Evolutionary conservation across 1,140 invertebrate species (phyloP), one percentile per base, ranked within the genome.

Genomic region (Oppia nitens): DNA sequence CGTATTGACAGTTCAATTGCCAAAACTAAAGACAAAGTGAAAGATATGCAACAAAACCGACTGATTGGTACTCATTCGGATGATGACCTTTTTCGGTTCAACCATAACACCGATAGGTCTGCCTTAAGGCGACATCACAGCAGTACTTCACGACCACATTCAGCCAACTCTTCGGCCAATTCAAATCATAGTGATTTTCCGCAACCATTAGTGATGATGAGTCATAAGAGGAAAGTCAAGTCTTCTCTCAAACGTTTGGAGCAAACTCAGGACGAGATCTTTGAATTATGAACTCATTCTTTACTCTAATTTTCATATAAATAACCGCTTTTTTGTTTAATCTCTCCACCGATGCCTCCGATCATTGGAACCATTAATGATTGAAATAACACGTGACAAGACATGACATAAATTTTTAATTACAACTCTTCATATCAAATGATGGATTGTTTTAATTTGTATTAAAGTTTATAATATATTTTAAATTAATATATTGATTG

Each of bases 1-100:
- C 83, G 86, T 76, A 83, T 91, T 67, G 87, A 91, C 75, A 82
- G 79, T 62, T 83, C 84, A 23, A 85, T 91, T 68, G 87, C 85
- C 40, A 81, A 75, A 69, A 85, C 83, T 21, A 85, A 85, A 68
- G 83, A 80, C 71, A 83, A 87, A 68, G 84, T 89, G n/a, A 81
- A 85, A 66, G 80, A 83, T 67, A 79, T 81, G 47, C 62, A 66
- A 40, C 53, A 56, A 45, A 60, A 55, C 50, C 64, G 47, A 27
- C 57, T 60, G 63, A 66, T 57, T 62, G 60, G 61, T 21, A 60
- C n/a, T 29, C 57, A 60, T 50, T 66, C 60, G 3, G 64, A 64
- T 23, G 59, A 66, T 54, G 64, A 66, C 49, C 50, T 66, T 4
- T 55, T 54, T 25, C 23, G 25, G 3, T 24, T 23, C 21, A 28